These are phyloP conservation scores for Troglohyphantes excavatus DNA, from an alignment of 2,888 invertebrate species.

Conservation along the genomic window DNA sequence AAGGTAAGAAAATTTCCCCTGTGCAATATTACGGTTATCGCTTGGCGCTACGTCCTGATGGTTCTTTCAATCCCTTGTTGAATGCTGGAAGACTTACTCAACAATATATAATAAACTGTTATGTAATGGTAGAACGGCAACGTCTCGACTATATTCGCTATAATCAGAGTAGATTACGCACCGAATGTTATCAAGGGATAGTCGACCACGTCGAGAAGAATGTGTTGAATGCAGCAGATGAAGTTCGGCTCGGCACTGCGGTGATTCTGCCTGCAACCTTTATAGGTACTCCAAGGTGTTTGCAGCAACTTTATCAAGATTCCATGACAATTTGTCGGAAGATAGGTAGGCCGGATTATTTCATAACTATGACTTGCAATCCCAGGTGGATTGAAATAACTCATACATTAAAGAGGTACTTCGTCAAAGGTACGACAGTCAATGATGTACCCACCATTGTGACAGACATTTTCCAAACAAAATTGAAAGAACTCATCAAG, in stretches of 20 bases:
- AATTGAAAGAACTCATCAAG: neutral
- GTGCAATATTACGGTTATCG: neutral
- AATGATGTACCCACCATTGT: conserved; percentile 16
- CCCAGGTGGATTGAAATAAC: too few relatives aligned
- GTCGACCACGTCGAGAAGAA: conserved; percentile 26
- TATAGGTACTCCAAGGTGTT: conserved; percentile 8
- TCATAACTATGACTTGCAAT: too few relatives aligned
- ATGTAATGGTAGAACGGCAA: neutral
- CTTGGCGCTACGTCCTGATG: neutral
- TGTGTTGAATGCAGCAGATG: conserved; percentile 14
- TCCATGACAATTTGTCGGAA: conserved; percentile 33
- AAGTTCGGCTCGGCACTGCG: conserved; percentile 8
- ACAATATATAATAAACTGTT: conserved; percentile 31
- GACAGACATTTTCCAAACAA: neutral
- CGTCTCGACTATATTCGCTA: conserved; percentile 17
- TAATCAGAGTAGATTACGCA: neutral
- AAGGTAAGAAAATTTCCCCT: neutral
- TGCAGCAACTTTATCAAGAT: too few relatives aligned
- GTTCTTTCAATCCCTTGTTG: neutral
- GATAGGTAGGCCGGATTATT: conserved; percentile 21
- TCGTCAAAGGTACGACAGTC: neutral
- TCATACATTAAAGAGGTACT: too few relatives aligned
- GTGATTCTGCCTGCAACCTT: neutral
- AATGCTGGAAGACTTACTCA: conserved; percentile 1
- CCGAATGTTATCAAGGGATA: conserved; percentile 28